phyloP scores from a whole-genome alignment of 2,797 vertebrate species.

The Scomberomorus guttatus region DNA sequence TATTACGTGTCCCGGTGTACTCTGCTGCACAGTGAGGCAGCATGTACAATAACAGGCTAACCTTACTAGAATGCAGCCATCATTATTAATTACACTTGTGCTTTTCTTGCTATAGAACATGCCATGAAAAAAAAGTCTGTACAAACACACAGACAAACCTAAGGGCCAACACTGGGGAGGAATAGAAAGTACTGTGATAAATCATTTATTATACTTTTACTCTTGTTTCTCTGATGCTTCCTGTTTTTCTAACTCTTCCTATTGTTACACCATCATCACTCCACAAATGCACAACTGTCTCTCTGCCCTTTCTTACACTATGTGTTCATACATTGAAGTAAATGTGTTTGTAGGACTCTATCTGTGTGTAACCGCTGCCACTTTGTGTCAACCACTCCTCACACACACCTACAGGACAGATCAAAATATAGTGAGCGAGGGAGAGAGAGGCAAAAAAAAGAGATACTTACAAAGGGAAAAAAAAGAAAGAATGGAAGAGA shows the following conservation, averaged over 20 bases:
- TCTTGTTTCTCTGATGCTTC: background rate
- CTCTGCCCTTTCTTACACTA: background rate
- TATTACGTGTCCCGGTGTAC: too few species aligned
- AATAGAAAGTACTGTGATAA: background rate
- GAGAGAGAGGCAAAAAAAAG: constrained; percentile 2
- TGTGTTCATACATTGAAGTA: constrained; percentile 3
- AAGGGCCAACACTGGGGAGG: background rate
- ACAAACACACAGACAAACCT: background rate
- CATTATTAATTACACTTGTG: background rate
- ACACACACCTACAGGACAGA: constrained; percentile 29
- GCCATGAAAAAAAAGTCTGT: background rate
- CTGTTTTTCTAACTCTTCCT: background rate
- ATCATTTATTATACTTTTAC: background rate
- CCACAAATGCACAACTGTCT: background rate
- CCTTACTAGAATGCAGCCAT: background rate
- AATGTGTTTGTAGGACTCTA: constrained; percentile 20
- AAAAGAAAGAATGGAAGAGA: constrained; percentile 24
- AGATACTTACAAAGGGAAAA: constrained; percentile 12
- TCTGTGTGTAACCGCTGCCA: constrained; percentile 33
- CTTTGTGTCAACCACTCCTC: constrained; percentile 18
- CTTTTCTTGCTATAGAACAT: background rate
- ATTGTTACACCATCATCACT: background rate
- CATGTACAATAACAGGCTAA: background rate
- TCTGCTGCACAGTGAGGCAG: too few species aligned
- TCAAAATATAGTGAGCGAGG: constrained; percentile 10